Evolutionary conservation across 2,113 vertebrate genomes (phyloP).

Genomic region (Amphiprion percula): DNA sequence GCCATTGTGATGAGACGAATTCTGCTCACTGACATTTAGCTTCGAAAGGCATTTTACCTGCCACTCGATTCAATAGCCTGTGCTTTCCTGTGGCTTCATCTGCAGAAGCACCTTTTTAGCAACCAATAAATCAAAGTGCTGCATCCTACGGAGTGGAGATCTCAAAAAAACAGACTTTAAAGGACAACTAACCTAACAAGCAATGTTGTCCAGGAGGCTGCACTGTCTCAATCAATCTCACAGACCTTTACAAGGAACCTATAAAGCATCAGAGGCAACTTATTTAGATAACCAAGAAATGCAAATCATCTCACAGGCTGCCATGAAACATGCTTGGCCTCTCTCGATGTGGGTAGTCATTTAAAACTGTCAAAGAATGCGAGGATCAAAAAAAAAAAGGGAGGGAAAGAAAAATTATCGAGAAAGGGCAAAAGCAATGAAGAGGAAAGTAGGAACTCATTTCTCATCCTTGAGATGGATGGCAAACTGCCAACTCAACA

Average conservation of each 20-base stretch:
- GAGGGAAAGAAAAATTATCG: slow-evolving; percentile 7
- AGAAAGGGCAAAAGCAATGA: slow-evolving; percentile 33
- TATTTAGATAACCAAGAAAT: slow-evolving; percentile 21
- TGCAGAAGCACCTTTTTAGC: slow-evolving; percentile 62
- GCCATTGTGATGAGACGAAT: slow-evolving; percentile 32
- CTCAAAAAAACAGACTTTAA: slow-evolving; percentile 16
- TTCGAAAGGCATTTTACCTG: slow-evolving; percentile 63
- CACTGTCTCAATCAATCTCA: slow-evolving; percentile 25
- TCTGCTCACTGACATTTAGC: slow-evolving; percentile 69
- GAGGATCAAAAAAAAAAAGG: neutral
- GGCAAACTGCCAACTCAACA: slow-evolving; percentile 47
- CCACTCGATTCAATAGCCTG: slow-evolving; percentile 58
- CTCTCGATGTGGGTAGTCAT: slow-evolving; percentile 27
- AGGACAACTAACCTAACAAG: slow-evolving; percentile 51
- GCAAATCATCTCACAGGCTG: slow-evolving; percentile 18
- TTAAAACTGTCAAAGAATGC: slow-evolving; percentile 35
- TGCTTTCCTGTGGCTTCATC: slow-evolving; percentile 61
- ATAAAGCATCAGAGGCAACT: slow-evolving; percentile 15
- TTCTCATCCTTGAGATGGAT: slow-evolving; percentile 37
- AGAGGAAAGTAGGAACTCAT: slow-evolving; percentile 37
- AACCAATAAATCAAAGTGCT: slow-evolving; percentile 65
- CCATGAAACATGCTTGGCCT: neutral
- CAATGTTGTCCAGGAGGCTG: slow-evolving; percentile 2
- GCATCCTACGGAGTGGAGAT: slow-evolving; percentile 24
- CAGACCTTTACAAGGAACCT: slow-evolving; percentile 23